phyloP scores from a whole-genome alignment of 2,888 invertebrate species.

The Hylaea fasciaria region DNA sequence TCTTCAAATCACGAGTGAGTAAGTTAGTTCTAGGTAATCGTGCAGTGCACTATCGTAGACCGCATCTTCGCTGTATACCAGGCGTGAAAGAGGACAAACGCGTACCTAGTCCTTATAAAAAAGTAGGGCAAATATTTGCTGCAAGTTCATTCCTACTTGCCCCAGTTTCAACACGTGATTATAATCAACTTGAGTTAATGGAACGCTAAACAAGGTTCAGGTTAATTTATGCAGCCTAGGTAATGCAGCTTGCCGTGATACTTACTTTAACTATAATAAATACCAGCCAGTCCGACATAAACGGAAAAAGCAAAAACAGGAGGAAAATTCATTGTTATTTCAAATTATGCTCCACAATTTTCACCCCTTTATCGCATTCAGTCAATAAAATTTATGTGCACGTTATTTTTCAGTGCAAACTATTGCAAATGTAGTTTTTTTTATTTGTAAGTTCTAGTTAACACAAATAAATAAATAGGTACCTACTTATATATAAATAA shows the following conservation, averaged over 20 bases:
- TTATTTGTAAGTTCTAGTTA: neutral
- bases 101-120: no score
- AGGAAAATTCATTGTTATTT: constrained; percentile 18
- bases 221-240: constrained; percentile 48
- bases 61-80: no score
- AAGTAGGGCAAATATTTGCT: constrained; percentile 14
- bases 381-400: constrained; percentile 6
- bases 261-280: constrained; percentile 42
- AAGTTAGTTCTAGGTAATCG: no score
- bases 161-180: constrained; percentile 25
- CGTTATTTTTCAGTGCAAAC: neutral
- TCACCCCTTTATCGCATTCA: constrained; percentile 12
- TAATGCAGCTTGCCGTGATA: constrained; percentile 46
- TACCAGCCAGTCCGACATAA: constrained; percentile 19
- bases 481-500: no score
- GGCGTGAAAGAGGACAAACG: no score
- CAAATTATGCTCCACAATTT: constrained; percentile 15
- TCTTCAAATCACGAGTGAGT: no score
- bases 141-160: constrained; percentile 26
- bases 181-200: constrained; percentile 44
- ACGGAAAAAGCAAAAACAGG: constrained; percentile 27
- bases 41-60: no score
- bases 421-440: neutral
- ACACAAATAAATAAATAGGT: no score
- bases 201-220: constrained; percentile 45